Conservation (phyloP, 2,797 vertebrate species). For the Cyclura pinguis region DNA sequence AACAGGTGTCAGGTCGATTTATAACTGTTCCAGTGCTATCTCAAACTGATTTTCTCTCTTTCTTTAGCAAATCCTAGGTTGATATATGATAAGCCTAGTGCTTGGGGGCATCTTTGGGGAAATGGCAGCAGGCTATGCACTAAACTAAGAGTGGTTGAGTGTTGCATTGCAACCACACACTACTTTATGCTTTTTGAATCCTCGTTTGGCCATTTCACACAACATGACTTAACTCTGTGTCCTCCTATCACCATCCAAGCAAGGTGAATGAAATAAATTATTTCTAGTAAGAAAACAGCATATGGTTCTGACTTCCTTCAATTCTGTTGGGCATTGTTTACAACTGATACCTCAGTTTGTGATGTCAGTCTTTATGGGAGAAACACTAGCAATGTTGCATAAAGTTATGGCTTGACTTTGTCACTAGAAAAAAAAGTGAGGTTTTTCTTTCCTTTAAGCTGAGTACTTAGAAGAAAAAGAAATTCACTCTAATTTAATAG, state of each 20-base stretch:
- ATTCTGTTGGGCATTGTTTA: not conserved
- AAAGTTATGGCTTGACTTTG: not conserved
- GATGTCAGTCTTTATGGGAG: not conserved
- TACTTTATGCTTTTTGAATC: not conserved
- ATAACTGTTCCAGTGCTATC: conserved; percentile 1
- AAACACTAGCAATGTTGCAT: not conserved
- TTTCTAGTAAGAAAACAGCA: not conserved
- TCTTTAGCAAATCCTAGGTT: conserved; percentile 13
- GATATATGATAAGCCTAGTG: conserved; percentile 16
- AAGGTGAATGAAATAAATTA: conserved; percentile 6
- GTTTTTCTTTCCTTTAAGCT: not conserved
- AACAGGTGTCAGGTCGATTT: conserved; percentile 22
- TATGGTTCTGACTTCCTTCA: conserved; percentile 11
- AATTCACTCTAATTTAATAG: not conserved
- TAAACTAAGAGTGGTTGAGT: not conserved
- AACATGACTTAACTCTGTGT: not conserved
- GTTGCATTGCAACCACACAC: not conserved
- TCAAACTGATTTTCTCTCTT: conserved; percentile 1
- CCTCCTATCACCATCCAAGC: not conserved
- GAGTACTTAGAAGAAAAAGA: not conserved
- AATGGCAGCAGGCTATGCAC: not conserved
- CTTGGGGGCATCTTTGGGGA: conserved; percentile 1
- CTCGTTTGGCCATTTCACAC: not conserved
- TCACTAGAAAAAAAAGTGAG: not conserved
- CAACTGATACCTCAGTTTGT: not conserved